Evolutionary conservation across 1,140 invertebrate species (phyloP).

Genomic region (Nebria ingens): DNA sequence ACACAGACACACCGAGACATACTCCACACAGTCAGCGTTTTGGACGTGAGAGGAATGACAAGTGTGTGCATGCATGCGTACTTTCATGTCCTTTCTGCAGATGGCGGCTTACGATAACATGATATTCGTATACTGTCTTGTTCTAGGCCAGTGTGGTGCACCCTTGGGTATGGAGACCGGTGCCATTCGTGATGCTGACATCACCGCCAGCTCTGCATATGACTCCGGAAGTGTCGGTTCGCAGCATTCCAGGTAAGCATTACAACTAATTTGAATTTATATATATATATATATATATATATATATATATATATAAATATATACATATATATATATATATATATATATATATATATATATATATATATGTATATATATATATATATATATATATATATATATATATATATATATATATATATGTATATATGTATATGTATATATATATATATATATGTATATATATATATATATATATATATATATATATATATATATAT

Average conservation of each 20-base stretch:
- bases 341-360: too few species aligned
- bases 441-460: too few species aligned
- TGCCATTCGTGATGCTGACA: conserved; percentile 53
- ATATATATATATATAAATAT: too few species aligned
- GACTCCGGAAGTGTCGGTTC: conserved; percentile 63
- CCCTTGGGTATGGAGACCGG: conserved; percentile 66
- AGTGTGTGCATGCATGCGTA: neutral
- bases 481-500: too few species aligned
- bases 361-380: too few species aligned
- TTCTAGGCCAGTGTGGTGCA: conserved; percentile 51
- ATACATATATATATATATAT: too few species aligned
- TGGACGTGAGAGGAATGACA: neutral
- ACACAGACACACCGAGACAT: neutral
- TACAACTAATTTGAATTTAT: too few species aligned
- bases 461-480: too few species aligned
- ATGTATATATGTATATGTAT: too few species aligned
- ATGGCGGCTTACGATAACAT: neutral
- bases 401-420: too few species aligned
- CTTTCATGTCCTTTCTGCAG: neutral
- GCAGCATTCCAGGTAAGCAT: conserved; percentile 31
- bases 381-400: too few species aligned
- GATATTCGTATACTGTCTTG: neutral
- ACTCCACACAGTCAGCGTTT: neutral
- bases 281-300: too few species aligned
- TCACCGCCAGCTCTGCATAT: conserved; percentile 64